Evolutionary conservation across 2,888 invertebrate species (phyloP).

Genomic region (Volucella inflata): DNA sequence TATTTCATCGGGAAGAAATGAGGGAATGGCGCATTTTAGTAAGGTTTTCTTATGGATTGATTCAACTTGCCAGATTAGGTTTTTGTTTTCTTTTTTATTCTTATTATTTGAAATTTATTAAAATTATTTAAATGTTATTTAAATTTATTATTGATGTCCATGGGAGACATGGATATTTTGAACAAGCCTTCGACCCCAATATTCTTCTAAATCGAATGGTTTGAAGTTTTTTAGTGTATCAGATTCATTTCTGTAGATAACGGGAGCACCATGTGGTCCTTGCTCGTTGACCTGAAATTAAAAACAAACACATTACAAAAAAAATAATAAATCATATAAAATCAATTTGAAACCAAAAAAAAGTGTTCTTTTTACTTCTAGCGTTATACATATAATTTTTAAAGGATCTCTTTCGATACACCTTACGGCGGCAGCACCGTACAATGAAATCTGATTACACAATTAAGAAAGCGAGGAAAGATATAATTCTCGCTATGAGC

Average conservation of each 20-base stretch:
- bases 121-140: conserved; percentile 37
- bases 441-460: too few species aligned
- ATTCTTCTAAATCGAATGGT: conserved; percentile 91
- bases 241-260: conserved; percentile 81
- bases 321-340: conserved; percentile 14
- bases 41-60: conserved; percentile 22
- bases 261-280: conserved; percentile 83
- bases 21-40: conserved; percentile 31
- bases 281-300: conserved; percentile 84
- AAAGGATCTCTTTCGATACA: too few species aligned
- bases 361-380: too few species aligned
- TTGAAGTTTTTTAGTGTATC: conserved; percentile 89
- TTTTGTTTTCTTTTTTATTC: conserved; percentile 47
- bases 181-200: conserved; percentile 89
- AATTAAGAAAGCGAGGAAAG: too few species aligned
- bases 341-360: not conserved
- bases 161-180: conserved; percentile 85
- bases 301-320: conserved; percentile 3
- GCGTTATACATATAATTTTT: too few species aligned
- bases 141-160: conserved; percentile 79
- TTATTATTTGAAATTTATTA: conserved; percentile 21
- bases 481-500: too few species aligned
- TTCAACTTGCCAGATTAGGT: conserved; percentile 40
- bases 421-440: too few species aligned
- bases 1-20: not conserved